These are phyloP conservation scores for Electrona antarctica DNA, from an alignment of 2,113 vertebrate genomes.

Conservation along the genomic window DNA sequence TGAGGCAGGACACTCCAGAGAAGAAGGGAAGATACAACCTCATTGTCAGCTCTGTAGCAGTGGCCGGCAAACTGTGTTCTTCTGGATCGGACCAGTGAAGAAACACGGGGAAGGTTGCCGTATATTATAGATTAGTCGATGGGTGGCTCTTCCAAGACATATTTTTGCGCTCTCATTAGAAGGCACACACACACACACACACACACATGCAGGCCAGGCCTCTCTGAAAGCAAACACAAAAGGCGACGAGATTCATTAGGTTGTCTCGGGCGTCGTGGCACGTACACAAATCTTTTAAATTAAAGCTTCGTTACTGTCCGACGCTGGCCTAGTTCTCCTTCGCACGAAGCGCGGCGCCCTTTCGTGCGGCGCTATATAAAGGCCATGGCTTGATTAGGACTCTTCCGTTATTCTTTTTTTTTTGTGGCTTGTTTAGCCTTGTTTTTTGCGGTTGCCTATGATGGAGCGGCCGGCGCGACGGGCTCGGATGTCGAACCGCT, in stretches of 20 bases:
- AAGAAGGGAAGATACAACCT: too few species aligned
- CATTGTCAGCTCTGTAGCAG: too few species aligned
- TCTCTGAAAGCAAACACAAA: neutral
- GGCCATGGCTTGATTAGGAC: slow-evolving; percentile 57
- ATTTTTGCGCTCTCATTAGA: too few species aligned
- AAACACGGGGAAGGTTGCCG: too few species aligned
- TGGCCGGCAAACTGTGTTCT: too few species aligned
- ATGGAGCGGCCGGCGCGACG: too few species aligned
- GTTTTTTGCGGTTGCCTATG: slow-evolving; percentile 37
- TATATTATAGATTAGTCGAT: too few species aligned
- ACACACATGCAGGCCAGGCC: neutral
- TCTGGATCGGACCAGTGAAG: too few species aligned
- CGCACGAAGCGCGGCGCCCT: slow-evolving; percentile 44
- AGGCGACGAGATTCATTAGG: slow-evolving; percentile 52
- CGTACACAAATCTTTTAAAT: slow-evolving; percentile 72
- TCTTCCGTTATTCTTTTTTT: neutral
- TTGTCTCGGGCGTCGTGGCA: slow-evolving; percentile 50
- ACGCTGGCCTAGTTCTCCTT: slow-evolving; percentile 55
- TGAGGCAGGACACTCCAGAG: too few species aligned
- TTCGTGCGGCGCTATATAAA: slow-evolving; percentile 50
- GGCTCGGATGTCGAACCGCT: neutral
- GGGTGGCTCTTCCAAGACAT: too few species aligned
- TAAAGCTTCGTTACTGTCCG: slow-evolving; percentile 56
- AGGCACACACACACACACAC: slow-evolving; percentile 1
- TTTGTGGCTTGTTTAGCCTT: slow-evolving; percentile 22